Conservation (phyloP, 2,113 vertebrate species). For the Amia ocellicauda region DNA sequence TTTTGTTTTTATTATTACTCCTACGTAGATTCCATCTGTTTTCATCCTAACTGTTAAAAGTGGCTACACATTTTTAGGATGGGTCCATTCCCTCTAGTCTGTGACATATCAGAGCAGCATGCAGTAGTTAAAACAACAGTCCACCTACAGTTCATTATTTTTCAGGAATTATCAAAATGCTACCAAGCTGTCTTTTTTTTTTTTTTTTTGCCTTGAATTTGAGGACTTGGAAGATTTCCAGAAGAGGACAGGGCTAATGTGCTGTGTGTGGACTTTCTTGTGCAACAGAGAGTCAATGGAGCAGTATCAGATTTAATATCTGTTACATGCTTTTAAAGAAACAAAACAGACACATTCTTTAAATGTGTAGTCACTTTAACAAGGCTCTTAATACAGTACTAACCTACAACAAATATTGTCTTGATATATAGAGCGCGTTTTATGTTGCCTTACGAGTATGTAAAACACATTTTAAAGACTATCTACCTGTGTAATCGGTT, state of each 20-base stretch:
- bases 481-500: constrained; percentile 9
- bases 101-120: neutral
- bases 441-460: constrained; percentile 50
- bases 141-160: too few species aligned
- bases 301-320: too few species aligned
- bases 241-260: too few species aligned
- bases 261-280: too few species aligned
- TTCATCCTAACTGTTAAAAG: constrained; percentile 20
- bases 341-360: constrained; percentile 25
- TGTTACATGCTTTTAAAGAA: too few species aligned
- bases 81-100: constrained; percentile 12
- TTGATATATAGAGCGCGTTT: constrained; percentile 39
- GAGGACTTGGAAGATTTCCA: too few species aligned
- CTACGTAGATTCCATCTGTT: constrained; percentile 39
- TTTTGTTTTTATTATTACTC: constrained; percentile 30
- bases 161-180: too few species aligned
- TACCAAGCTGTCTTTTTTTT: too few species aligned
- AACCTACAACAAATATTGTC: constrained; percentile 38
- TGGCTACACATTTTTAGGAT: constrained; percentile 18
- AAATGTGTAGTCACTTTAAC: constrained; percentile 28
- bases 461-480: constrained; percentile 19
- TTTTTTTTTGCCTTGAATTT: too few species aligned
- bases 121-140: too few species aligned
- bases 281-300: too few species aligned
- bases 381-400: constrained; percentile 30